Conservation (phyloP, 1,140 invertebrate genomes). For the Adelges cooleyi region DNA sequence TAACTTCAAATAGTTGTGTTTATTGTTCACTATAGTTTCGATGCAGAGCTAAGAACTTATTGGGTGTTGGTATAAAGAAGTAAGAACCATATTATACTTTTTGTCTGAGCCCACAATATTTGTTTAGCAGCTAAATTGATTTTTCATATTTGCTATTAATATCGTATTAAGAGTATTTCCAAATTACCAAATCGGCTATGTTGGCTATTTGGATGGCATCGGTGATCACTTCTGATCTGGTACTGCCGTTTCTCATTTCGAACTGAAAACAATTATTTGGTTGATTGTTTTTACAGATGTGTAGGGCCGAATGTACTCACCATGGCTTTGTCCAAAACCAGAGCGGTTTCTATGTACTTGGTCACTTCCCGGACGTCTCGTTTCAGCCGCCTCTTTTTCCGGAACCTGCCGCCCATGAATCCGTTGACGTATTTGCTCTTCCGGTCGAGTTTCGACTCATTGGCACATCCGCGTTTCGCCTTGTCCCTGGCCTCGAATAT, state of each 20-base stretch:
- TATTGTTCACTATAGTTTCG: too few relatives aligned
- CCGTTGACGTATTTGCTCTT: conserved; percentile 43
- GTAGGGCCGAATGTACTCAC: conserved; percentile 38
- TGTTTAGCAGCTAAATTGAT: too few relatives aligned
- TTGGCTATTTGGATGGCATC: conserved; percentile 93
- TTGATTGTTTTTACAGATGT: not conserved
- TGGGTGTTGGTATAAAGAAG: too few relatives aligned
- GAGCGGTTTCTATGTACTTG: conserved; percentile 84
- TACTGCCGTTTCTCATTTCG: conserved; percentile 80
- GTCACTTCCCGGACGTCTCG: conserved; percentile 67
- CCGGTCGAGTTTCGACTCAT: conserved; percentile 64
- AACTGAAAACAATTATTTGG: conserved; percentile 46
- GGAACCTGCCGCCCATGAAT: not conserved
- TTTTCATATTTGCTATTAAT: too few relatives aligned
- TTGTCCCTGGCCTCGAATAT: conserved; percentile 84
- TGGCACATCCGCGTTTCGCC: conserved; percentile 72
- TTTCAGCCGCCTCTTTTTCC: conserved; percentile 29
- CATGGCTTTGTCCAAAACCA: conserved; percentile 87
- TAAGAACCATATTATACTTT: too few relatives aligned
- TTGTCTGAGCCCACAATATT: too few relatives aligned
- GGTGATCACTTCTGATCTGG: conserved; percentile 75
- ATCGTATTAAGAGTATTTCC: too few relatives aligned
- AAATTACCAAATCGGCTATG: conserved; percentile 85
- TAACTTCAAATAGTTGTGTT: too few relatives aligned
- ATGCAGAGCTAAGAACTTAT: too few relatives aligned